phyloP scores from a whole-genome alignment of 1,140 invertebrate species.

The Drosophila littoralis region DNA sequence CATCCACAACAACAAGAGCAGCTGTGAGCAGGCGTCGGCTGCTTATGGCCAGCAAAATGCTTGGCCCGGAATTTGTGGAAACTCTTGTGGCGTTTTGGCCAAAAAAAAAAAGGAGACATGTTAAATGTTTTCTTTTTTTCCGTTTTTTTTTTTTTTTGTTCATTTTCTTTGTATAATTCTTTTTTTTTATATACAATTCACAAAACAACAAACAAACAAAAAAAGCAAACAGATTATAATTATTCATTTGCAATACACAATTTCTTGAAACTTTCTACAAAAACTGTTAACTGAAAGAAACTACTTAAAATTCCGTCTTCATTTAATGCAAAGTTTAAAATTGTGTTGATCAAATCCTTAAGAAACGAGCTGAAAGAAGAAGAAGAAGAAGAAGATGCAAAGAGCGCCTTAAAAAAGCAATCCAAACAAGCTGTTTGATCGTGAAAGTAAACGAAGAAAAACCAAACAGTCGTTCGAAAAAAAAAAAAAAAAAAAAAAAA shows the following conservation, averaged over 20 bases:
- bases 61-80: neutral
- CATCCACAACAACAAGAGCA: slow-evolving; percentile 3
- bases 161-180: slow-evolving; percentile 41
- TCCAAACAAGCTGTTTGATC: slow-evolving; percentile 40
- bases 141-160: slow-evolving; percentile 12
- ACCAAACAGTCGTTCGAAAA: slow-evolving; percentile 78
- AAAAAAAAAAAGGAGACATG: slow-evolving; percentile 14
- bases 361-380: slow-evolving; percentile 7
- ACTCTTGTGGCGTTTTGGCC: slow-evolving; percentile 19
- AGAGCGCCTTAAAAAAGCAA: slow-evolving; percentile 26
- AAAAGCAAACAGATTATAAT: slow-evolving; percentile 22
- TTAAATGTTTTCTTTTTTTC: slow-evolving; percentile 35
- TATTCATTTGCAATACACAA: slow-evolving; percentile 19
- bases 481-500: slow-evolving; percentile 47
- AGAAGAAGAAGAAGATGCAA: slow-evolving; percentile 21
- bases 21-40: slow-evolving; percentile 23
- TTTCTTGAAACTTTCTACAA: slow-evolving; percentile 23
- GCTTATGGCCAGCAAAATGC: neutral
- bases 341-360: slow-evolving; percentile 30
- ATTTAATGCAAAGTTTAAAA: slow-evolving; percentile 33
- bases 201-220: slow-evolving; percentile 6
- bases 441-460: slow-evolving; percentile 36
- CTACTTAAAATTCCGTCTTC: slow-evolving; percentile 48
- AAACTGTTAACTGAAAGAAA: slow-evolving; percentile 35
- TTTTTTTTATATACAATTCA: slow-evolving; percentile 17